phyloP scores from a whole-genome alignment of 2,113 vertebrate species.

The Anser cygnoides region DNA sequence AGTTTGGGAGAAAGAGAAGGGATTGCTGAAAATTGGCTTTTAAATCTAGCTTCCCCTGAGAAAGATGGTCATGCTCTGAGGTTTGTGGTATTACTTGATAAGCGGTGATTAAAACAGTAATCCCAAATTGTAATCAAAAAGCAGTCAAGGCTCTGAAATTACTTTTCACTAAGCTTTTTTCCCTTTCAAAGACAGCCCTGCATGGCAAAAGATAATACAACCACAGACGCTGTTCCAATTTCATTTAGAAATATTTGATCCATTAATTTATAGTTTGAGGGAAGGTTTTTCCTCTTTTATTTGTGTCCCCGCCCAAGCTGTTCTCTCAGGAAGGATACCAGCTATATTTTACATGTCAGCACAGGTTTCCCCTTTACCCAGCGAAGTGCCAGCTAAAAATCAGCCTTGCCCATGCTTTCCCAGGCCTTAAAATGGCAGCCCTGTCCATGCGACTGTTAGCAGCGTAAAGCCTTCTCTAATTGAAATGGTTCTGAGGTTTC shows the following conservation, averaged over 20 bases:
- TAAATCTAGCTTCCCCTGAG: slow-evolving; percentile 52
- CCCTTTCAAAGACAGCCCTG: slow-evolving; percentile 28
- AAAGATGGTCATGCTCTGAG: slow-evolving; percentile 51
- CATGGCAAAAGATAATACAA: slow-evolving; percentile 28
- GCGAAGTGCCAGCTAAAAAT: neutral
- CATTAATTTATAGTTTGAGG: neutral
- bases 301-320: neutral
- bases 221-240: neutral
- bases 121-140: slow-evolving; percentile 55
- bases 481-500: neutral
- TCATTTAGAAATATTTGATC: slow-evolving; percentile 21
- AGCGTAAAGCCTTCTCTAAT: neutral
- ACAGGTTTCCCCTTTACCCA: neutral
- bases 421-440: neutral
- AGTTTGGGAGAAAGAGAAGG: slow-evolving; percentile 11
- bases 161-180: slow-evolving; percentile 58
- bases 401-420: neutral
- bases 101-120: slow-evolving; percentile 53
- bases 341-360: neutral
- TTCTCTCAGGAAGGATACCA: neutral
- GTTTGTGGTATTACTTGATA: slow-evolving; percentile 53
- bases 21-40: slow-evolving; percentile 55
- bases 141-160: slow-evolving; percentile 53
- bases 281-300: neutral
- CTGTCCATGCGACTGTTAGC: neutral